Conservation (phyloP, 1,140 invertebrate genomes). For the Diprion similis region DNA sequence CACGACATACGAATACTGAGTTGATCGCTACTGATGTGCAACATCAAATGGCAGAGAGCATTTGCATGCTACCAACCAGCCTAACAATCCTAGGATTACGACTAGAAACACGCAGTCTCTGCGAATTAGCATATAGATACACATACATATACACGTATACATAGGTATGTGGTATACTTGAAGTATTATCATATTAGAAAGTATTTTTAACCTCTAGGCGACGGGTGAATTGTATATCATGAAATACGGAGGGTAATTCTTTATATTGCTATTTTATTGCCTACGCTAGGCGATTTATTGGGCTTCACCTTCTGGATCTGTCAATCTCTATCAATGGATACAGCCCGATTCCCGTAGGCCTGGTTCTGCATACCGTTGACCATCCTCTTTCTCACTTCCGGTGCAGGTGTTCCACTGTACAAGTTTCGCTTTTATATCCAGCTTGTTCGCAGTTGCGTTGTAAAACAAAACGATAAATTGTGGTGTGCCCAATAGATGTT, state of each 20-base stretch:
- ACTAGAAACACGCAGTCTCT: not conserved
- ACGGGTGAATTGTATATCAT: not conserved
- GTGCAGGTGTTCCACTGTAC: not conserved
- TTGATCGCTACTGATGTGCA: not conserved
- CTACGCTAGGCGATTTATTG: no score
- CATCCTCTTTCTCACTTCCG: not conserved
- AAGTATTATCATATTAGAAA: not conserved
- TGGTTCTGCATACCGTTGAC: not conserved
- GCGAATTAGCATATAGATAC: not conserved
- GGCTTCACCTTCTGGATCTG: not conserved
- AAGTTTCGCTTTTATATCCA: constrained; percentile 1
- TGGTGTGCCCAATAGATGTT: no score
- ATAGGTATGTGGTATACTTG: not conserved
- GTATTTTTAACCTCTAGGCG: not conserved
- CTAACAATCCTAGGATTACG: not conserved
- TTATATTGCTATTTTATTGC: no score
- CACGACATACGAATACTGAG: not conserved
- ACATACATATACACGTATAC: not conserved
- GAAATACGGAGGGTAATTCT: no score
- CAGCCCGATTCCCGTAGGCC: not conserved
- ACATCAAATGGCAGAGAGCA: not conserved
- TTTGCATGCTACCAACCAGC: not conserved
- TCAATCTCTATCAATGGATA: not conserved
- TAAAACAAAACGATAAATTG: not conserved
- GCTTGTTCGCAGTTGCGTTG: not conserved